Evolutionary conservation across 2,888 invertebrate genomes (phyloP).

Genomic region (Apamea epomidion): DNA sequence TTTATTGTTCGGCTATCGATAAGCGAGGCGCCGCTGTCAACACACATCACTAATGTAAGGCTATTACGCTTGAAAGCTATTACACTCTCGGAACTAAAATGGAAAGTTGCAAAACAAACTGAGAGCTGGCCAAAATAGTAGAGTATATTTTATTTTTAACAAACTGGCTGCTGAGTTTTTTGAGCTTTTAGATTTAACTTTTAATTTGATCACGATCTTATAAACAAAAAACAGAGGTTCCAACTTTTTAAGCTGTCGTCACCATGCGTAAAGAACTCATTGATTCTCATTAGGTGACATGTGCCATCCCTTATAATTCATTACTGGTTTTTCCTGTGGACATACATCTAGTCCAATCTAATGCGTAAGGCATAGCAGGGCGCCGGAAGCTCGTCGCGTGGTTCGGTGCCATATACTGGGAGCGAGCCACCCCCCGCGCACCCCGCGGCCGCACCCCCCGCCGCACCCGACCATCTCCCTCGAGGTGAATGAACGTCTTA

Average conservation of each 20-base stretch:
- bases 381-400: constrained; percentile 70
- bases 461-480: constrained; percentile 68
- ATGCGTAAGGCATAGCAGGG: constrained; percentile 58
- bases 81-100: constrained; percentile 53
- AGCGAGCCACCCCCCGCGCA: constrained; percentile 51
- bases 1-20: constrained; percentile 81
- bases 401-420: constrained; percentile 64
- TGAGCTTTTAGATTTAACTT: background rate
- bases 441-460: constrained; percentile 52
- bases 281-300: constrained; percentile 22
- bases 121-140: constrained; percentile 16
- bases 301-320: constrained; percentile 36
- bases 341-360: constrained; percentile 56
- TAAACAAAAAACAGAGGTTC: background rate
- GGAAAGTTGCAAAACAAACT: constrained; percentile 60
- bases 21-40: constrained; percentile 77
- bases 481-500: constrained; percentile 84
- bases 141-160: background rate
- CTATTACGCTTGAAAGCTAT: constrained; percentile 54
- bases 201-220: background rate
- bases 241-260: background rate
- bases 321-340: constrained; percentile 43
- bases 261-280: background rate
- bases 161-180: background rate
- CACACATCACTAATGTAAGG: constrained; percentile 67